Evolutionary conservation across 2,888 invertebrate species (phyloP).

Genomic region (Caenorhabditis macrosperma): DNA sequence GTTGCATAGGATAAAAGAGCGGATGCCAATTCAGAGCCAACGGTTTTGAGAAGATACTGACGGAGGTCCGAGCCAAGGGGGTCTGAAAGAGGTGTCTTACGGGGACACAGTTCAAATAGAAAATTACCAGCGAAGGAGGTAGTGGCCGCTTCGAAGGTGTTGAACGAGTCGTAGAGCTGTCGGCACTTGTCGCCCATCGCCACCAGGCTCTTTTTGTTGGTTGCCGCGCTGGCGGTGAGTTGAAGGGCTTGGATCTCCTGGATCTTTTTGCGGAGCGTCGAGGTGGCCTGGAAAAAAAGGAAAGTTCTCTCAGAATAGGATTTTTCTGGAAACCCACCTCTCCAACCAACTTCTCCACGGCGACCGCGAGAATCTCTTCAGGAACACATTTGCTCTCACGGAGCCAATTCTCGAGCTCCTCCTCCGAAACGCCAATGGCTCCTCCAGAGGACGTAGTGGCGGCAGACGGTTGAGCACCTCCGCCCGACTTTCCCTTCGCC

Average conservation of each 20-base stretch:
- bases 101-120: too few species aligned
- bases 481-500: background rate
- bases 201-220: slow-evolving; percentile 61
- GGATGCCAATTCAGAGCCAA: slow-evolving; percentile 64
- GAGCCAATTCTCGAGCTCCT: slow-evolving; percentile 59
- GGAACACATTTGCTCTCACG: slow-evolving; percentile 44
- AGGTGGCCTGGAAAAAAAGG: too few species aligned
- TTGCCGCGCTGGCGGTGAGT: slow-evolving; percentile 47
- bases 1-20: slow-evolving; percentile 61
- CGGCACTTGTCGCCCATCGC: slow-evolving; percentile 61
- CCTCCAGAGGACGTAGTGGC: background rate
- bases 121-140: slow-evolving; percentile 63
- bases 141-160: slow-evolving; percentile 66
- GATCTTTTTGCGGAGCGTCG: slow-evolving; percentile 36
- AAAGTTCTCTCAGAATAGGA: too few species aligned
- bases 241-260: slow-evolving; percentile 54
- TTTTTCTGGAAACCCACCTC: too few species aligned
- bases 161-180: slow-evolving; percentile 68
- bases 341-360: slow-evolving; percentile 33
- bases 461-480: slow-evolving; percentile 1
- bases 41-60: slow-evolving; percentile 61
- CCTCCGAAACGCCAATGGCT: slow-evolving; percentile 7
- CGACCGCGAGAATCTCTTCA: slow-evolving; percentile 54
- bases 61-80: slow-evolving; percentile 65
- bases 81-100: slow-evolving; percentile 61